Percentiles rank a stretch among this genome's conserved stretches.
These are phyloP conservation scores for Hylaeus volcanicus DNA, from an alignment of 1,140 invertebrate genomes.

Conservation along the genomic window DNA sequence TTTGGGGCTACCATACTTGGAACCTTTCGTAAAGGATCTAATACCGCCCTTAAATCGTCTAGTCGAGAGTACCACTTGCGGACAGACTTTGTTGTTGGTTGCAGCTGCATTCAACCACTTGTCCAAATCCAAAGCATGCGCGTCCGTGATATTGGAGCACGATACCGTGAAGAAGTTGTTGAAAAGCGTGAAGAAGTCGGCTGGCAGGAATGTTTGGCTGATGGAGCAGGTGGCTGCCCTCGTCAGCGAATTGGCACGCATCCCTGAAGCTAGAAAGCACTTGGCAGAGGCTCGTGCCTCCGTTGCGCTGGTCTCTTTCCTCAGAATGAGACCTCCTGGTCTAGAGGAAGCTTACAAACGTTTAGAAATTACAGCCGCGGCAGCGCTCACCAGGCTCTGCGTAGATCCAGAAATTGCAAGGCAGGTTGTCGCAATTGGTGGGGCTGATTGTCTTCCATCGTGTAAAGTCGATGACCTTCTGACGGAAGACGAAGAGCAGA, in stretches of 20 bases:
- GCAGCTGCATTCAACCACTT: constrained; percentile 87
- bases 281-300: constrained; percentile 84
- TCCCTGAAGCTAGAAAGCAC: constrained; percentile 83
- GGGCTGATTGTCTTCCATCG: constrained; percentile 85
- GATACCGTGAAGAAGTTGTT: constrained; percentile 81
- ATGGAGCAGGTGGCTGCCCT: constrained; percentile 92
- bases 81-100: constrained; percentile 84
- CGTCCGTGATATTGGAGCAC: constrained; percentile 82
- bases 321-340: constrained; percentile 84
- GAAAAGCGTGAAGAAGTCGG: constrained; percentile 79
- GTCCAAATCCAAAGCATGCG: constrained; percentile 66
- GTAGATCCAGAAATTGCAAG: constrained; percentile 86
- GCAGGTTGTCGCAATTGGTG: constrained; percentile 88
- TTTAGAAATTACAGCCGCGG: constrained; percentile 92
- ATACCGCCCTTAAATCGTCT: constrained; percentile 77
- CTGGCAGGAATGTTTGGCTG: constrained; percentile 73
- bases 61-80: constrained; percentile 80
- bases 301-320: constrained; percentile 88
- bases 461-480: constrained; percentile 85
- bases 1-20: constrained; percentile 68
- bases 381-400: constrained; percentile 91
- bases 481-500: constrained; percentile 73
- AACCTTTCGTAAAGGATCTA: constrained; percentile 63
- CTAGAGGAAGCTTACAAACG: constrained; percentile 85
- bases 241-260: constrained; percentile 88